Evolutionary conservation across 1,140 invertebrate species (phyloP).

Genomic region (Bombus confusus): DNA sequence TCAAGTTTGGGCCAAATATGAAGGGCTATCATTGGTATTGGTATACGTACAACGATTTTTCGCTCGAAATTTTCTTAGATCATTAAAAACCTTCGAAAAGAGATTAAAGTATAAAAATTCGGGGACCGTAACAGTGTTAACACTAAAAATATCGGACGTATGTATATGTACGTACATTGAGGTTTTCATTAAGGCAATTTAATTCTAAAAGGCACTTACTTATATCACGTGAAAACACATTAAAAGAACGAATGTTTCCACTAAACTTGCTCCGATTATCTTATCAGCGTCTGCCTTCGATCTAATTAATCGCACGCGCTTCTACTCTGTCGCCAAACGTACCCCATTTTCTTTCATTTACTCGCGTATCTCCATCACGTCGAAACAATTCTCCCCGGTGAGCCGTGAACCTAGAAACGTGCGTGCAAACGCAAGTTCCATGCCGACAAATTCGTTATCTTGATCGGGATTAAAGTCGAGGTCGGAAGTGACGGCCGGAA

Average conservation of each 20-base stretch:
- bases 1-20: too few species aligned
- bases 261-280: background rate
- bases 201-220: background rate
- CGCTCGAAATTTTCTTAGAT: too few species aligned
- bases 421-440: conserved; percentile 2
- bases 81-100: too few species aligned
- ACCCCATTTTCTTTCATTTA: background rate
- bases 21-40: too few species aligned
- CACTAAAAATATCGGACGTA: too few species aligned
- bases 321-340: too few species aligned
- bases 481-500: background rate
- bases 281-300: background rate
- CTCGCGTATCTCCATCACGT: background rate
- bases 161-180: too few species aligned
- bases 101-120: too few species aligned
- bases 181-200: background rate
- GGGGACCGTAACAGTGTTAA: too few species aligned
- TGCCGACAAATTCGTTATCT: conserved; percentile 22
- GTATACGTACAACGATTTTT: too few species aligned
- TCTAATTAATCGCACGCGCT: background rate
- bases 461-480: conserved; percentile 22
- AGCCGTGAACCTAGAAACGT: background rate
- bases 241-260: conserved; percentile 6
- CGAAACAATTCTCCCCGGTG: background rate
- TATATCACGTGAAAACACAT: background rate